Conservation (phyloP, 1,140 invertebrate genomes). For the Drosophila ogumai region DNA sequence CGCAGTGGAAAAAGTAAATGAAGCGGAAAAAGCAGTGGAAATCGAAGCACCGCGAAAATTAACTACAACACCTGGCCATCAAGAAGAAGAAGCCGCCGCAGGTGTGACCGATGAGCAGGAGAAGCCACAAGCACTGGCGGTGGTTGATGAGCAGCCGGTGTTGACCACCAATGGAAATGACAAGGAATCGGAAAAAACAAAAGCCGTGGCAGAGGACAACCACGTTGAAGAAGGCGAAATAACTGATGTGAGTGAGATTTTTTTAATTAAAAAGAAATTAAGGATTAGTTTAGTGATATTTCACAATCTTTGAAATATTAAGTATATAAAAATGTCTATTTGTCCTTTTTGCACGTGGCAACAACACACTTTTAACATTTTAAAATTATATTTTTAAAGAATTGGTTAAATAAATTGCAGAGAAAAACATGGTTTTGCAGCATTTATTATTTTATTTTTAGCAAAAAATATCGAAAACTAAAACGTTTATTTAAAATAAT, state of each 20-base stretch:
- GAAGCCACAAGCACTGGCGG: neutral
- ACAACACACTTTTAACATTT: too few species aligned
- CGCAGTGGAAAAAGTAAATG: conserved; percentile 21
- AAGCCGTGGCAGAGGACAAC: conserved; percentile 8
- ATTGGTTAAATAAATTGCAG: too few species aligned
- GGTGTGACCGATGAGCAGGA: conserved; percentile 25
- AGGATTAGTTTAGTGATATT: neutral
- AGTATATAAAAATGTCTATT: neutral
- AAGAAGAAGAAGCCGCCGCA: conserved; percentile 3
- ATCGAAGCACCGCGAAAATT: neutral
- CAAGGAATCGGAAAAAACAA: neutral
- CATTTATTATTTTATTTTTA: neutral
- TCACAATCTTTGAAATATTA: neutral
- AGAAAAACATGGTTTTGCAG: neutral
- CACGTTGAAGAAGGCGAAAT: conserved; percentile 72
- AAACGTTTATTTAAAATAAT: neutral
- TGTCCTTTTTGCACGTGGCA: too few species aligned
- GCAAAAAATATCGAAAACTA: too few species aligned
- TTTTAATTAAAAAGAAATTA: too few species aligned
- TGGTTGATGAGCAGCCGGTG: conserved; percentile 1
- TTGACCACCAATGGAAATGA: conserved; percentile 53
- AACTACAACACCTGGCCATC: conserved; percentile 5
- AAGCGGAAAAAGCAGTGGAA: conserved; percentile 35
- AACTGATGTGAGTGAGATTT: conserved; percentile 70
- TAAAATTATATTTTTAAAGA: too few species aligned